Evolutionary conservation across 2,888 invertebrate species (phyloP), one percentile per base, ranked within the genome.

Genomic region (Trachelus iudaicus): DNA sequence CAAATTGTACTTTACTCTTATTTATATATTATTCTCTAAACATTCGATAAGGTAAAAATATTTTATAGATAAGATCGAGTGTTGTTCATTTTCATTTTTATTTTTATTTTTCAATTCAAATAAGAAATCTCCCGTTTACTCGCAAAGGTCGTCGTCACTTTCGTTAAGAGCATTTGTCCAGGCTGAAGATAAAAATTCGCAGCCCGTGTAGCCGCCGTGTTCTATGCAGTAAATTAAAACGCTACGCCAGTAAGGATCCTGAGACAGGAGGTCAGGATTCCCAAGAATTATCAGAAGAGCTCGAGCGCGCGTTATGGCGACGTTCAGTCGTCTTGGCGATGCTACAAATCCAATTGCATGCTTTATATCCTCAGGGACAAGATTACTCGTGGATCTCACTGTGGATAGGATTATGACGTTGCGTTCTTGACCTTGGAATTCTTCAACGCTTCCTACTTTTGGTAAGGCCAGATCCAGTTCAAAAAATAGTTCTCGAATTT

Each of bases 261-360:
- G 89, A 4, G 91, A 89, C 34, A 97, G 90, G 35, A 97, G 91
- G 85, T 94, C 93, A 0, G 98, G 97, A 92, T 98, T 96, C 73
- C 98, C 98, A 83, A 98, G 93, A 76, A 98, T 93, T 69, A 98
- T 93, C 9, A 96, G 93, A 35, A 98, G 92, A 11, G 95, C 94
- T 89, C 96, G 94, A 13, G 97, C 96, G 83, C 98, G 94, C 0
- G 97, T 98, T 75, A 98, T 93, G 1, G 97, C 96, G 0, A 98
- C 98, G 92, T 98, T 99, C 85, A 98, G 93, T 79, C 98, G 93
- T 89, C 96, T 96, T 0, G 96, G 95, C 83, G 94, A 95, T 33
- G 94, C 93, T 1, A 97, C 93, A 87, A 97, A 97, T 2, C 96
- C 96, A 56, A 97, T 90, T n/a, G 93, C 91, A 82, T 94, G 92